phyloP scores from a whole-genome alignment of 2,888 invertebrate genomes.

The Melanargia galathea region DNA sequence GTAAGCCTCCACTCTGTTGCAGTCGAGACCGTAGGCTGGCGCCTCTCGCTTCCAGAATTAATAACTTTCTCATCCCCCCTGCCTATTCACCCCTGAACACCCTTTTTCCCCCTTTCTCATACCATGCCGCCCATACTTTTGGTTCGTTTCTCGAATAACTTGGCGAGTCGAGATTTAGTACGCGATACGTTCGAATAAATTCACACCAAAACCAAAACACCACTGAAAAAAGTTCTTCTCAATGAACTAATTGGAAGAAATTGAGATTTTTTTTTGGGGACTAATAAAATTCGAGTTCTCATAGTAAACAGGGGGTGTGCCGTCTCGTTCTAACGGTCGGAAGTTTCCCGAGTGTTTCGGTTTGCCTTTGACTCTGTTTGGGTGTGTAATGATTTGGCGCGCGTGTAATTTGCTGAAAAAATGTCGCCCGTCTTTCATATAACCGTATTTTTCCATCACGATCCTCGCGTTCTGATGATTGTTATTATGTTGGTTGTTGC shows the following conservation, averaged over 20 bases:
- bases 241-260: background rate
- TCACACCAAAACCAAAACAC: background rate
- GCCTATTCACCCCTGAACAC: conserved; percentile 48
- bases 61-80: conserved; percentile 74
- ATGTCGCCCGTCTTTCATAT: conserved; percentile 63
- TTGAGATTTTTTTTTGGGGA: background rate
- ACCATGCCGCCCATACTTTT: conserved; percentile 48
- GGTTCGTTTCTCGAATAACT: conserved; percentile 49
- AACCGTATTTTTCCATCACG: conserved; percentile 54
- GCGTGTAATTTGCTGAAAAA: conserved; percentile 78
- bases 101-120: conserved; percentile 51
- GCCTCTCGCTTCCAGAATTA: conserved; percentile 80
- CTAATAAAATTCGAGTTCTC: conserved; percentile 48
- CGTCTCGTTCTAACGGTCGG: conserved; percentile 65
- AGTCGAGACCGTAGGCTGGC: conserved; percentile 77
- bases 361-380: conserved; percentile 81
- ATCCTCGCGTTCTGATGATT: conserved; percentile 61
- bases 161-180: conserved; percentile 40
- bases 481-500: conserved; percentile 52
- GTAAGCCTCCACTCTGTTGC: conserved; percentile 75
- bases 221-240: background rate
- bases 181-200: background rate
- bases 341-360: conserved; percentile 78
- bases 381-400: conserved; percentile 79
- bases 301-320: conserved; percentile 53